These are phyloP conservation scores for Scaptomyza tumidula DNA, from an alignment of 2,888 invertebrate species.

Conservation along the genomic window DNA sequence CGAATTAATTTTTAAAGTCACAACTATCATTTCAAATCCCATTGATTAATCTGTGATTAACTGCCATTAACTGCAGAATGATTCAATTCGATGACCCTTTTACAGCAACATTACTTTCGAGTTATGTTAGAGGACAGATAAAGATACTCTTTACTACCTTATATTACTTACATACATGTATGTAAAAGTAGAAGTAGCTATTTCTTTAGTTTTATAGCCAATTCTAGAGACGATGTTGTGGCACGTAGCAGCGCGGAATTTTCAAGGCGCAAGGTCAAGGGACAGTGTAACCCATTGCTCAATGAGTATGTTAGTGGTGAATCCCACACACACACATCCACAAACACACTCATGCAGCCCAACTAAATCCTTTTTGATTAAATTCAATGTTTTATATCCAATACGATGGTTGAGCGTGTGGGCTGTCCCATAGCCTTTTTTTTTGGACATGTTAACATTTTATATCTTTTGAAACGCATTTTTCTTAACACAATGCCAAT, in stretches of 20 bases:
- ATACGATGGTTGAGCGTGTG: slow-evolving; percentile 48
- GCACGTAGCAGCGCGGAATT: slow-evolving; percentile 71
- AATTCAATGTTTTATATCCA: slow-evolving; percentile 81
- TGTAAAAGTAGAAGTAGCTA: slow-evolving; percentile 18
- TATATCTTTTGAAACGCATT: slow-evolving; percentile 80
- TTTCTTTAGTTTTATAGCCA: slow-evolving; percentile 47
- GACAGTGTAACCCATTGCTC: slow-evolving; percentile 56
- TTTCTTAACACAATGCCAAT: slow-evolving; percentile 65
- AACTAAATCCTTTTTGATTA: slow-evolving; percentile 79
- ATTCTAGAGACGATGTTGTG: slow-evolving; percentile 27
- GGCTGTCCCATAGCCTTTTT: slow-evolving; percentile 34
- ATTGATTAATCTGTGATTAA: slow-evolving; percentile 3
- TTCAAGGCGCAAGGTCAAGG: slow-evolving; percentile 68
- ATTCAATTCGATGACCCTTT: slow-evolving; percentile 25
- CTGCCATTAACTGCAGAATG: slow-evolving; percentile 23
- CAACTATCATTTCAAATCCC: background rate
- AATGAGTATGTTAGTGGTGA: background rate
- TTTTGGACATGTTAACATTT: slow-evolving; percentile 75
- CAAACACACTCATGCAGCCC: slow-evolving; percentile 15
- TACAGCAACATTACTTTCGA: slow-evolving; percentile 28
- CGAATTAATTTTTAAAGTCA: background rate
- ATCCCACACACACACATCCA: slow-evolving; percentile 14
- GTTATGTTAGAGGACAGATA: slow-evolving; percentile 3
- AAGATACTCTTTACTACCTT: slow-evolving; percentile 31
- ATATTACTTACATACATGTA: slow-evolving; percentile 14